A percentile compares a stretch with the other conserved stretches of the same genome.
Conservation (phyloP, 2,888 invertebrate genomes). For the Bellardia pandia region DNA sequence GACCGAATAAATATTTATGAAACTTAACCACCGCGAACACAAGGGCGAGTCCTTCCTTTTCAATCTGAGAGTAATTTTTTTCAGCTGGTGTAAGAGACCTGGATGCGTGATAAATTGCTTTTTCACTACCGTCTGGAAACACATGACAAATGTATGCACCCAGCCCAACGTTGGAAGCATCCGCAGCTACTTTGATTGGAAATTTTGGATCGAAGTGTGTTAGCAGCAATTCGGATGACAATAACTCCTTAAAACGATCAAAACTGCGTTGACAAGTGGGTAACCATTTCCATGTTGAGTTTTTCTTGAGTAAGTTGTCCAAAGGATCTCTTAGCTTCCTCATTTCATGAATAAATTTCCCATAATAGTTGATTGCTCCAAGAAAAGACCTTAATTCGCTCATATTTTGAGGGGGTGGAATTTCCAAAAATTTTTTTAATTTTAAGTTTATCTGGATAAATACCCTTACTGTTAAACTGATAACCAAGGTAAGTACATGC, state of each 20-base stretch:
- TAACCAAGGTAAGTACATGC: slow-evolving; percentile 50
- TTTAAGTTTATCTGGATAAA: slow-evolving; percentile 43
- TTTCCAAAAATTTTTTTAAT: slow-evolving; percentile 21
- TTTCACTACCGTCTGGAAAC: too few species aligned
- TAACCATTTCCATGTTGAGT: slow-evolving; percentile 58
- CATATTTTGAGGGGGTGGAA: slow-evolving; percentile 43
- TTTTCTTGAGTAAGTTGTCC: slow-evolving; percentile 38
- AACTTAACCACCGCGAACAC: too few species aligned
- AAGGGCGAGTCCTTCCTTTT: too few species aligned
- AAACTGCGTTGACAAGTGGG: slow-evolving; percentile 72
- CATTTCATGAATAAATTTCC: slow-evolving; percentile 60
- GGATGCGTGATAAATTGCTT: too few species aligned
- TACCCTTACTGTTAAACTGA: slow-evolving; percentile 45
- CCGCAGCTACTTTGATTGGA: slow-evolving; percentile 53
- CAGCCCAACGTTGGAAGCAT: slow-evolving; percentile 32
- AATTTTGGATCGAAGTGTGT: slow-evolving; percentile 75
- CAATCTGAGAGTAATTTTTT: too few species aligned
- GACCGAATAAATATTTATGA: too few species aligned
- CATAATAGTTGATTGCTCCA: slow-evolving; percentile 66
- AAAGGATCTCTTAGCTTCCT: slow-evolving; percentile 49
- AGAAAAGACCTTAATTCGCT: slow-evolving; percentile 45
- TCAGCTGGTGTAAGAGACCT: too few species aligned
- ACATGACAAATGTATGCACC: too few species aligned
- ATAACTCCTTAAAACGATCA: slow-evolving; percentile 75
- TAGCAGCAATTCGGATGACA: slow-evolving; percentile 77